Evolutionary conservation across 2,888 invertebrate species (phyloP).

Genomic region (Leuctra nigra): DNA sequence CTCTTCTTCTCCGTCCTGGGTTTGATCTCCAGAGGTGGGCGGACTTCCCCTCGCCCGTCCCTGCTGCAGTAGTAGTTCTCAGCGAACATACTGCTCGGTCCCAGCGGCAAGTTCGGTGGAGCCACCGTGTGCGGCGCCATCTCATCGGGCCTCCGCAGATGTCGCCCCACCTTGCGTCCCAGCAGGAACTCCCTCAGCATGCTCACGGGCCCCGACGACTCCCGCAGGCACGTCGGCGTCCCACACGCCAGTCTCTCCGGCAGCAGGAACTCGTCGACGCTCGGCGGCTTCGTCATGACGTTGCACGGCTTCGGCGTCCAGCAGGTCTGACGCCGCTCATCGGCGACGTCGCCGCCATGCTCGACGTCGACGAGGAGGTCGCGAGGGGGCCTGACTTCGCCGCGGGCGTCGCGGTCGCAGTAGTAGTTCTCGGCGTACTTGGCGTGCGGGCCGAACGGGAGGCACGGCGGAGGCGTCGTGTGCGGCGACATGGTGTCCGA

Average conservation of each 20-base stretch:
- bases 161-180: constrained; percentile 30
- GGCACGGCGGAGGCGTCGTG: constrained; percentile 28
- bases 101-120: constrained; percentile 22
- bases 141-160: constrained; percentile 29
- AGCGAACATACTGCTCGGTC: constrained; percentile 10
- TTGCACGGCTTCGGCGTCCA: not conserved
- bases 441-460: constrained; percentile 20
- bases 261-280: not conserved
- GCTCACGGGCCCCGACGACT: constrained; percentile 28
- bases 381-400: constrained; percentile 11
- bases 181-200: constrained; percentile 25
- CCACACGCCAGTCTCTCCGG: not conserved
- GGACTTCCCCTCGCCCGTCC: constrained; percentile 17
- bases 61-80: not conserved
- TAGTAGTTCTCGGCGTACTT: constrained; percentile 14
- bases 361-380: not conserved
- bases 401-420: constrained; percentile 8
- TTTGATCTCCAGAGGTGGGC: not conserved
- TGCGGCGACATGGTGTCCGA: constrained; percentile 27
- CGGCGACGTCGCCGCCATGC: not conserved
- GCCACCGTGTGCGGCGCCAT: constrained; percentile 28
- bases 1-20: not conserved
- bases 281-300: not conserved
- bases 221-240: not conserved
- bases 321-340: not conserved